Evolutionary conservation across 1,140 invertebrate species (phyloP).

Genomic region (Drosophila kohkoa): DNA sequence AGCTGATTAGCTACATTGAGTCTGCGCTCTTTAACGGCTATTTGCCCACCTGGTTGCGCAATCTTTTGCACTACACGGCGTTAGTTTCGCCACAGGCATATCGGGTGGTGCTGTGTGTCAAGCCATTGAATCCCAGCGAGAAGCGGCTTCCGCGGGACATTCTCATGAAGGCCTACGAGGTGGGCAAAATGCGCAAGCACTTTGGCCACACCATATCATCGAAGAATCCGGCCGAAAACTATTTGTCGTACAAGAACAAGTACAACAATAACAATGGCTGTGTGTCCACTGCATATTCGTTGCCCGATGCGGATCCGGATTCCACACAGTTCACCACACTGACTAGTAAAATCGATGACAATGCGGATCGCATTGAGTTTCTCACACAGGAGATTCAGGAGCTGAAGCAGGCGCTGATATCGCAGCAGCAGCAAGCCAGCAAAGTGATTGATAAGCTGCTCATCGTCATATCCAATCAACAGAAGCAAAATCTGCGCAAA

Average conservation of each 20-base stretch:
- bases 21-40: conserved; percentile 89
- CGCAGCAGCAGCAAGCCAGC: conserved; percentile 83
- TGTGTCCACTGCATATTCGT: conserved; percentile 85
- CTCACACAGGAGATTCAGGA: conserved; percentile 88
- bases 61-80: conserved; percentile 90
- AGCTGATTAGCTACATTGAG: conserved; percentile 91
- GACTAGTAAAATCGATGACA: conserved; percentile 88
- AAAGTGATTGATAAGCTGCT: conserved; percentile 84
- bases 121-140: conserved; percentile 92
- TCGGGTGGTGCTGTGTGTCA: conserved; percentile 91
- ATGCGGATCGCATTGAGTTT: conserved; percentile 87
- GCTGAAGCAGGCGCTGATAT: conserved; percentile 86
- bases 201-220: conserved; percentile 89
- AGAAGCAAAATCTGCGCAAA: conserved; percentile 83
- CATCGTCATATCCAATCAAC: conserved; percentile 83
- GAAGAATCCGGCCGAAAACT: conserved; percentile 86
- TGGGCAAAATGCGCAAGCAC: conserved; percentile 89
- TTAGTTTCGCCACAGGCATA: conserved; percentile 91
- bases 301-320: conserved; percentile 82
- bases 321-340: conserved; percentile 85
- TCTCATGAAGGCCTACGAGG: conserved; percentile 90
- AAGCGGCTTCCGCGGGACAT: conserved; percentile 91
- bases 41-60: conserved; percentile 89
- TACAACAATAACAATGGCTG: conserved; percentile 87
- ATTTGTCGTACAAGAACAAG: conserved; percentile 87